Evolutionary conservation across 1,140 invertebrate species (phyloP).

Genomic region (Pseudomyrmex concolor): DNA sequence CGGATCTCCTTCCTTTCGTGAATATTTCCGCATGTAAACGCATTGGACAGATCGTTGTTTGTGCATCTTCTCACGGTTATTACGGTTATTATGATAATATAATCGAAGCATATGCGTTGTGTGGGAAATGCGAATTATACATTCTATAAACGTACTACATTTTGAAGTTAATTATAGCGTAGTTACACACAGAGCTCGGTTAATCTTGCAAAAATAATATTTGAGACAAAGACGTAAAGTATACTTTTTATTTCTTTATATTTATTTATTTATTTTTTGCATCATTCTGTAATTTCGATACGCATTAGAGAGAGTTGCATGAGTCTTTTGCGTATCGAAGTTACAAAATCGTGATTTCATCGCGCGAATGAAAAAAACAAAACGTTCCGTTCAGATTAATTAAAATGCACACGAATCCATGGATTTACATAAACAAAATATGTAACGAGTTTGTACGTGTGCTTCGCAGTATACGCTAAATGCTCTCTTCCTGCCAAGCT

Average conservation of each 20-base stretch:
- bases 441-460: conserved; percentile 30
- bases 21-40: background rate
- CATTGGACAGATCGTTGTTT: background rate
- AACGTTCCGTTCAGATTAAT: conserved; percentile 40
- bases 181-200: background rate
- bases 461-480: background rate
- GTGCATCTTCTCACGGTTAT: background rate
- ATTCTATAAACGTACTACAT: background rate
- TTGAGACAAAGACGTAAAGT: background rate
- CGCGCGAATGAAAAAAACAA: background rate
- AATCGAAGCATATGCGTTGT: background rate
- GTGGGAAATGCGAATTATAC: background rate
- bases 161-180: background rate
- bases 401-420: conserved; percentile 43
- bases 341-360: background rate
- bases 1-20: background rate
- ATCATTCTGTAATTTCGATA: background rate
- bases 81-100: background rate
- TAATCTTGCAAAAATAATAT: background rate
- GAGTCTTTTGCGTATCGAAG: conserved; percentile 4
- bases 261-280: background rate
- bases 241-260: background rate
- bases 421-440: conserved; percentile 43
- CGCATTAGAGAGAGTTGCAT: background rate
- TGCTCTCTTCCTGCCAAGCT: background rate